Evolutionary conservation across 2,797 vertebrate species (phyloP), one percentile per base, ranked within the genome.

Genomic region (Lophius americanus): DNA sequence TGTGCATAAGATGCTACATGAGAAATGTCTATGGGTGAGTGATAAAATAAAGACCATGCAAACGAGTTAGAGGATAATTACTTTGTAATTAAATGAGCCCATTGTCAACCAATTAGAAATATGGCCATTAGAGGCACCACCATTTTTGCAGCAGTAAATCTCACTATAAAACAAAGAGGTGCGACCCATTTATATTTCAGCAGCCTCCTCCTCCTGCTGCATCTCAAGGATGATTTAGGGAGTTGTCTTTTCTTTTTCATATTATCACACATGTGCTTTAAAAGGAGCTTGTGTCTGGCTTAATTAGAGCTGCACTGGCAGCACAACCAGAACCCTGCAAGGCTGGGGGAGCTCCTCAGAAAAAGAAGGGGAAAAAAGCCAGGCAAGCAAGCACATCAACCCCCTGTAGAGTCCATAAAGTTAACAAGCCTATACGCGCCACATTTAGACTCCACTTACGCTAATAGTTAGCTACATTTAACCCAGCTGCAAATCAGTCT

Each of bases 161-260:
- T 32, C 37, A 52, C 55, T 23, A 23, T 23, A 23, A 23, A 83
- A 81, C 59, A 75, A 81, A 80, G 14, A 78, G 38, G 48, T 80
- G 71, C 64, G 67, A 44, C 60, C 42, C 56, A 85, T 87, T 84
- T 81, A 82, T 81, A 84, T 85, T 84, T 82, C 56, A 83, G 71
- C 54, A 66, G 70, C 79, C 68, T 68, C 51, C 41, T 66, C 60
- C 36, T 61, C 54, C 50, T 72, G 53, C 77, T 56, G 72, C 65
- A 54, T 70, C 63, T 87, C 68, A 68, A 3, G 2, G 51, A 65
- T 38, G 62, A 79, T 61, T 78, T 59, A 32, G 32, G 60, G 66
- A 79, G 65, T 78, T 82, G 63, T 54, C 33, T 60, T 73, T 54
- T 73, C 79, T 63, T 38, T 36, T 57, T 39, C 42, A 55, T 60